Evolutionary conservation across 92 coral and sea anemone genomes (phyloP), one percentile per base, ranked within the genome.

Genomic region (Zoanthus sansibaricus): DNA sequence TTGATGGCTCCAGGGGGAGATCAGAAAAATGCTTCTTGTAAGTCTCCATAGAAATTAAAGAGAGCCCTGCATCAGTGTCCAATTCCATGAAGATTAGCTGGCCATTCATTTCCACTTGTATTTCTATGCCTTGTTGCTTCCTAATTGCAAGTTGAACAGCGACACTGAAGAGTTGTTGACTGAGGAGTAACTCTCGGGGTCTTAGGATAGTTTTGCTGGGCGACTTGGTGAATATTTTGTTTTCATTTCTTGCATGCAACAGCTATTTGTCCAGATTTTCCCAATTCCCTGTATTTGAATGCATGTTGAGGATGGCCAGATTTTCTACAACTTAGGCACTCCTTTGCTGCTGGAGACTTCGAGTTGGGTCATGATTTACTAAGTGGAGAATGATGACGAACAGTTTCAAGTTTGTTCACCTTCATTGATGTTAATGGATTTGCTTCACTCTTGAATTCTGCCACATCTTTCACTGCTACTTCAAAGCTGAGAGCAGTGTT

Each of bases 1-100:
- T 31, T 54, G 89, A 52, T 21, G 89, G 83, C 82, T 85, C 82
- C 9, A 92, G 88, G 72, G n/a, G n/a, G n/a, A n/a, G n/a, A n/a
- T n/a, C n/a, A n/a, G n/a, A n/a, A 84, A 85, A 88, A 84, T 77
- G 31, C 86, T 59, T 89, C 21, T 45, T 56, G 25, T 91, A 85
- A 0, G 94, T 88, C 64, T 88, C 87, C 33, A 77, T 32, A 17
- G 89, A 87, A 68, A 87, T 72, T 45, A 90, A 75, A 16, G 51
- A 51, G 69, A 17, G 87, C 48, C 25, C 25, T 25, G 25, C 25
- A 25, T 0, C 25, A 25, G 25, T 25, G 25, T 25, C 25, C 25
- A 25, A 0, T 25, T 25, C 25, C 0, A 25, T 25, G 25, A 25
- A 0, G 25, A 25, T 25, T 61, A 80, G 42, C 52, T 69, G 59